These are phyloP conservation scores for Hirtodrosophila trivittata DNA, from an alignment of 2,888 invertebrate species.

Conservation along the genomic window DNA sequence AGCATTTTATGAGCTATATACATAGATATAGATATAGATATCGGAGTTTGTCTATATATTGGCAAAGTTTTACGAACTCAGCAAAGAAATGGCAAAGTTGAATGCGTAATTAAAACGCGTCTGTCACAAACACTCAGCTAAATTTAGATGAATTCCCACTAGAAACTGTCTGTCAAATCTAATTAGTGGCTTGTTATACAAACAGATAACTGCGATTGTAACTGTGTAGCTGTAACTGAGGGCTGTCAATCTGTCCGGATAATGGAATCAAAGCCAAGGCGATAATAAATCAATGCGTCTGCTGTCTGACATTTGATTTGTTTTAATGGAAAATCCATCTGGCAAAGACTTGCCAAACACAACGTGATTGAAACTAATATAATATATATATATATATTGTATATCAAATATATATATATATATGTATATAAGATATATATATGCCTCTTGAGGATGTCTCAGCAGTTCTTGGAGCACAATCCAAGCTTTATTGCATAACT, in stretches of 20 bases:
- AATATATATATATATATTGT: constrained; percentile 5
- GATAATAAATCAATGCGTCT: constrained; percentile 24
- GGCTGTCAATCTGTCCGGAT: not conserved
- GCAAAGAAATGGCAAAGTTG: constrained; percentile 12
- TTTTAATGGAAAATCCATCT: constrained; percentile 7
- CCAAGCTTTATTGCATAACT: too few species aligned
- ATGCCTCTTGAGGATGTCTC: too few species aligned
- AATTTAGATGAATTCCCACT: constrained; percentile 27
- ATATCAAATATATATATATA: too few species aligned
- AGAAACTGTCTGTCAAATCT: constrained; percentile 21
- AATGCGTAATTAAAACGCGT: constrained; percentile 14
- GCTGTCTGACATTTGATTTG: constrained; percentile 14
- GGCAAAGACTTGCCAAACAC: not conserved
- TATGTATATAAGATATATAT: too few species aligned
- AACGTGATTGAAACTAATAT: not conserved
- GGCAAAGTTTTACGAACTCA: not conserved
- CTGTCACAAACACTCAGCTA: not conserved
- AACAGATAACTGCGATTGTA: constrained; percentile 8
- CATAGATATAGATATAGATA: too few species aligned
- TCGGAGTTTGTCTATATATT: too few species aligned
- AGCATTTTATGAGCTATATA: constrained; percentile 27
- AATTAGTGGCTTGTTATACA: constrained; percentile 22
- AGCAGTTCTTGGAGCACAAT: too few species aligned
- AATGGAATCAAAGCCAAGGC: constrained; percentile 26
- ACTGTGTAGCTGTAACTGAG: constrained; percentile 6